A percentile compares a stretch with the other conserved stretches of the same genome.
Conservation (phyloP, 2,888 invertebrate species). For the Sicus ferrugineus region DNA sequence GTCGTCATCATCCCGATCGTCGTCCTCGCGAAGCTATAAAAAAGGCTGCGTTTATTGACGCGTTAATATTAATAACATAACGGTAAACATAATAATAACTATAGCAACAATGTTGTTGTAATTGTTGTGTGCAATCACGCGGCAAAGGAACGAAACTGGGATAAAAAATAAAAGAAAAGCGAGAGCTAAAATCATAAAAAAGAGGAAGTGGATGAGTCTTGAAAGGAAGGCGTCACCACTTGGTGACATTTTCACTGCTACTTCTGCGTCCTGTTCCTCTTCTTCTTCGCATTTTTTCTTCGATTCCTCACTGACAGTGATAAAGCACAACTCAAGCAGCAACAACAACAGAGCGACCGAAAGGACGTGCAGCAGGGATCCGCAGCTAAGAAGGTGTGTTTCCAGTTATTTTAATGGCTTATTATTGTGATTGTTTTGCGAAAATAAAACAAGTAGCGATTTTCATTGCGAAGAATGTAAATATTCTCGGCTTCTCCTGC, state of each 20-base stretch:
- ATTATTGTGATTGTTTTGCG: slow-evolving; percentile 37
- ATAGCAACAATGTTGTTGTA: slow-evolving; percentile 16
- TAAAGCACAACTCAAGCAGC: slow-evolving; percentile 1
- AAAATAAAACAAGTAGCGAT: slow-evolving; percentile 15
- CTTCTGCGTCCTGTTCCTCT: not conserved
- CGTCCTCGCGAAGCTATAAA: slow-evolving; percentile 14
- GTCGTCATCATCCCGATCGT: not conserved
- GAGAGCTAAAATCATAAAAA: not conserved
- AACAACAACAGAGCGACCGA: slow-evolving; percentile 12
- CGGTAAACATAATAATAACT: slow-evolving; percentile 18
- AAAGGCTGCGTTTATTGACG: slow-evolving; percentile 41
- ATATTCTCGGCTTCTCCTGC: not conserved
- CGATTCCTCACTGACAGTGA: slow-evolving; percentile 14
- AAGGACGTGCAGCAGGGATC: slow-evolving; percentile 14
- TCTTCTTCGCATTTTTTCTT: no score
- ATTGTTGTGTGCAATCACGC: slow-evolving; percentile 12
- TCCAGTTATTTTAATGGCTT: slow-evolving; percentile 39
- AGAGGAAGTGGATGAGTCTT: not conserved
- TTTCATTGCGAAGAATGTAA: slow-evolving; percentile 24
- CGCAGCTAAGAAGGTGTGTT: slow-evolving; percentile 36
- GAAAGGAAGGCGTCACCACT: not conserved
- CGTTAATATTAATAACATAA: slow-evolving; percentile 57
- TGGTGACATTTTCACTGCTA: slow-evolving; percentile 8
- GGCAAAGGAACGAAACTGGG: not conserved
- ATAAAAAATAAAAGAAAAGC: slow-evolving; percentile 1